Percentiles rank a stretch among this genome's conserved stretches.
Evolutionary conservation across 1,140 invertebrate species (phyloP).

Genomic region (Drosophila chauvacae): DNA sequence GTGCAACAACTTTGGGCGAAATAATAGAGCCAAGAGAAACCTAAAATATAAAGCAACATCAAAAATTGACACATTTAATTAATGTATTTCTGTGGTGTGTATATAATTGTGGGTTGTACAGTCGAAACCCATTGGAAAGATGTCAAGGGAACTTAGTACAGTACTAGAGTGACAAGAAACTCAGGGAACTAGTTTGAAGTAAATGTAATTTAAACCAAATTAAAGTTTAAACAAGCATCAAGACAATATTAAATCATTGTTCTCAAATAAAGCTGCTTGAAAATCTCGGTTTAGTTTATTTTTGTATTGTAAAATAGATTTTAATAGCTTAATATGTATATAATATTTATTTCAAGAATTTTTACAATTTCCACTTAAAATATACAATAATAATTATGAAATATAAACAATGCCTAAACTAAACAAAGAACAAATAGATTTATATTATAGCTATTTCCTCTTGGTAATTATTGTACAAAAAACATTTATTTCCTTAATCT

Average conservation of each 20-base stretch:
- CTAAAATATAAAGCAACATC: background rate
- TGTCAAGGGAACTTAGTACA: background rate
- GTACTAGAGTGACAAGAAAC: background rate
- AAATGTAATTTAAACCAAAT: background rate
- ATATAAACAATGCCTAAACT: background rate
- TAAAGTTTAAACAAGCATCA: background rate
- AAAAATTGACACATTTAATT: too few species aligned
- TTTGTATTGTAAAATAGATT: background rate
- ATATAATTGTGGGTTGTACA: too few species aligned
- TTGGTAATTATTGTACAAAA: background rate
- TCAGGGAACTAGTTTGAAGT: background rate
- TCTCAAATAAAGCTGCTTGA: background rate
- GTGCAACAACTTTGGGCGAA: conserved; percentile 5
- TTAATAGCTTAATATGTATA: too few species aligned
- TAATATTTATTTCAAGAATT: background rate
- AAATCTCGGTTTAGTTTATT: background rate
- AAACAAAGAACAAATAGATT: background rate
- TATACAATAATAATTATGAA: too few species aligned
- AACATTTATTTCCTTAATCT: background rate
- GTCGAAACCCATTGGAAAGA: background rate
- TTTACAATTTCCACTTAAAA: too few species aligned
- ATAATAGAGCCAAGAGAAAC: background rate
- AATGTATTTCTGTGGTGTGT: background rate
- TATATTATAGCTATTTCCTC: too few species aligned
- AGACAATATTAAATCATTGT: too few species aligned